Percentiles rank a stretch among this genome's conserved stretches.
phyloP scores from a whole-genome alignment of 2,888 invertebrate genomes.

The Scaptomyza caliginosa region DNA sequence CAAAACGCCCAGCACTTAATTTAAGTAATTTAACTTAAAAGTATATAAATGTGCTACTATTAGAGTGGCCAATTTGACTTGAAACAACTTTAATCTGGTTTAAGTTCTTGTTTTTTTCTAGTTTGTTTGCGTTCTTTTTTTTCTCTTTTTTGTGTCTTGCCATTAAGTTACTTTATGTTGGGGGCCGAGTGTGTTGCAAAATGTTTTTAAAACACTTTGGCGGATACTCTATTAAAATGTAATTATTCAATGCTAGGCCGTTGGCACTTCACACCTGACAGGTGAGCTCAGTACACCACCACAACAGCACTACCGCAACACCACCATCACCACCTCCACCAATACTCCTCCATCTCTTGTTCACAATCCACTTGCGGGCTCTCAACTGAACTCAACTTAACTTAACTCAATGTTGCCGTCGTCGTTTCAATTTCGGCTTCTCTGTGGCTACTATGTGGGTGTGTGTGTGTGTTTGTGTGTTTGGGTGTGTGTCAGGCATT shows the following conservation, averaged over 20 bases:
- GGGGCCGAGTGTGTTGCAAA: constrained; percentile 33
- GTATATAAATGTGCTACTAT: neutral
- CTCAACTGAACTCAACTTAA: constrained; percentile 25
- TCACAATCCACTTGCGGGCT: constrained; percentile 17
- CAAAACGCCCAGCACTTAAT: neutral
- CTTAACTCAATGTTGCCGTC: constrained; percentile 21
- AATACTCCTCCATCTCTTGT: neutral
- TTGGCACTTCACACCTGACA: constrained; percentile 68
- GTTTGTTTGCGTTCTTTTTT: neutral
- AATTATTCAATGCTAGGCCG: constrained; percentile 79
- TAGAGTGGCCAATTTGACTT: neutral
- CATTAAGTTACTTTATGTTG: constrained; percentile 7
- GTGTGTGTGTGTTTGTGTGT: constrained; percentile 15
- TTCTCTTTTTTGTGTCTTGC: neutral
- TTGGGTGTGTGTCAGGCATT: constrained; percentile 21
- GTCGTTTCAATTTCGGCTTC: constrained; percentile 54
- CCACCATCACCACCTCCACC: neutral
- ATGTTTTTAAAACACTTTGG: constrained; percentile 68
- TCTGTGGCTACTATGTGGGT: constrained; percentile 9
- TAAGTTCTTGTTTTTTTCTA: neutral
- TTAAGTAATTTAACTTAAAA: neutral
- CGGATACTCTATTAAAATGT: constrained; percentile 79
- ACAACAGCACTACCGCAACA: constrained; percentile 1
- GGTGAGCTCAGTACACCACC: constrained; percentile 22
- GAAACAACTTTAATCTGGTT: constrained; percentile 4